phyloP scores from a whole-genome alignment of 2,797 vertebrate species.

The Oceanodroma leucorhoa region DNA sequence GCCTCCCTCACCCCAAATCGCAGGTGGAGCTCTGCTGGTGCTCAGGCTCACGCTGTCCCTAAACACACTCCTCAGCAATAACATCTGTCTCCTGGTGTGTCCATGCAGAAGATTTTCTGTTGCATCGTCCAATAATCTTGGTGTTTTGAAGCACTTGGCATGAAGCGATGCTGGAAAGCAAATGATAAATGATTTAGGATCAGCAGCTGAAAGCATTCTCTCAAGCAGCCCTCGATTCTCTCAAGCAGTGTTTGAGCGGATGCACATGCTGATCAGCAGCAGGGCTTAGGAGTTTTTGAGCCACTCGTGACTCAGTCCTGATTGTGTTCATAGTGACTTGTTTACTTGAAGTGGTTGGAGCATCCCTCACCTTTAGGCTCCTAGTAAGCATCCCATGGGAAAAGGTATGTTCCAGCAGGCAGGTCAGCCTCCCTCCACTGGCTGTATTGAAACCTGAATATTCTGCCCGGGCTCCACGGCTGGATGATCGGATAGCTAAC shows the following conservation, averaged over 20 bases:
- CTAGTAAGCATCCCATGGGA: background rate
- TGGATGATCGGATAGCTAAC: accelerated
- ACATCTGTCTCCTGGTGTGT: background rate
- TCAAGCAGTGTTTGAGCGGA: background rate
- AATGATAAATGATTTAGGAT: background rate
- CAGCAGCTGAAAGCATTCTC: background rate
- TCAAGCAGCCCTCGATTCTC: background rate
- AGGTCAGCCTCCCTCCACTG: background rate
- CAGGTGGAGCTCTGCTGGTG: background rate
- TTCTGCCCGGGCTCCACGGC: accelerated
- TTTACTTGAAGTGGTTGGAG: background rate
- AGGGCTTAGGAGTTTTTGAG: background rate
- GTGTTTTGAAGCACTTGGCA: background rate
- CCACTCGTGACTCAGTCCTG: background rate
- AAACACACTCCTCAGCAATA: background rate
- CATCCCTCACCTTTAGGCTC: background rate
- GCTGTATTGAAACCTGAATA: accelerated
- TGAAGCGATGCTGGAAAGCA: background rate
- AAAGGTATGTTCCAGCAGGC: accelerated
- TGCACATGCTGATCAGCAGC: accelerated
- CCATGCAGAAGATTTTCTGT: background rate
- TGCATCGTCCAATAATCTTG: background rate
- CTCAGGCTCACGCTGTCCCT: background rate
- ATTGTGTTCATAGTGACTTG: accelerated
- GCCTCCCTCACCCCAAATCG: background rate